A percentile compares a stretch with the other conserved stretches of the same genome.
Evolutionary conservation across 2,113 vertebrate genomes (phyloP).

Genomic region (Notothenia coriiceps): DNA sequence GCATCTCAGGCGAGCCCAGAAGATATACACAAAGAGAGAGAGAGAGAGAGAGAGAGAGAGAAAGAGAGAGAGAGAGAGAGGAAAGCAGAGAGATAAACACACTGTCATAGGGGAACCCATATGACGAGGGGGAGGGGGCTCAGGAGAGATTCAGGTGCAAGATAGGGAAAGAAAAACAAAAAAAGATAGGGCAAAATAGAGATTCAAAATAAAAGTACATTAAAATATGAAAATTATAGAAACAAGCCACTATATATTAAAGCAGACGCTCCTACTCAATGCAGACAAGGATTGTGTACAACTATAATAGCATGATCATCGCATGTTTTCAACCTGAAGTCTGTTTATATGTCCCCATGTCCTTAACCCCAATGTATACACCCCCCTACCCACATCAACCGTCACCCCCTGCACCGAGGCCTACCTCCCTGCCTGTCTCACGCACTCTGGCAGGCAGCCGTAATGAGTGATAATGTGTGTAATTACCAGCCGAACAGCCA

Average conservation of each 20-base stretch:
- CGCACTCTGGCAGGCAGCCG: slow-evolving; percentile 58
- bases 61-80: slow-evolving; percentile 30
- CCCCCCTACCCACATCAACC: slow-evolving; percentile 20
- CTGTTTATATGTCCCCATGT: slow-evolving; percentile 7
- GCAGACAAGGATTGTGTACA: background rate
- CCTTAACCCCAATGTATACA: slow-evolving; percentile 19
- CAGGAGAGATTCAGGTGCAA: slow-evolving; percentile 53
- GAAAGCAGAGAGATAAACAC: slow-evolving; percentile 47
- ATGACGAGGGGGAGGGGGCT: slow-evolving; percentile 45
- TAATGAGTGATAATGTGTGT: slow-evolving; percentile 83
- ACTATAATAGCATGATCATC: background rate
- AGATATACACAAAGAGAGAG: slow-evolving; percentile 69
- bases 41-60: slow-evolving; percentile 34
- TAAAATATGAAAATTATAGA: background rate
- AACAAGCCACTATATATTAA: background rate
- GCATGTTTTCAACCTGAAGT: background rate
- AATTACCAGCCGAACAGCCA: slow-evolving; percentile 78
- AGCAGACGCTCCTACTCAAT: slow-evolving; percentile 1
- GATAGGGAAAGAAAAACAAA: slow-evolving; percentile 30
- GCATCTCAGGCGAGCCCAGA: slow-evolving; percentile 80
- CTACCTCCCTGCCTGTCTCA: slow-evolving; percentile 46
- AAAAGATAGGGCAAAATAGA: slow-evolving; percentile 35
- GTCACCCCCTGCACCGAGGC: slow-evolving; percentile 10
- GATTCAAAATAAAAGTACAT: slow-evolving; percentile 32
- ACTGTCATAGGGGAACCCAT: slow-evolving; percentile 53